A percentile compares a stretch with the other conserved stretches of the same genome.
phyloP scores from a whole-genome alignment of 2,113 vertebrate genomes.

The Acanthochromis polyacanthus region DNA sequence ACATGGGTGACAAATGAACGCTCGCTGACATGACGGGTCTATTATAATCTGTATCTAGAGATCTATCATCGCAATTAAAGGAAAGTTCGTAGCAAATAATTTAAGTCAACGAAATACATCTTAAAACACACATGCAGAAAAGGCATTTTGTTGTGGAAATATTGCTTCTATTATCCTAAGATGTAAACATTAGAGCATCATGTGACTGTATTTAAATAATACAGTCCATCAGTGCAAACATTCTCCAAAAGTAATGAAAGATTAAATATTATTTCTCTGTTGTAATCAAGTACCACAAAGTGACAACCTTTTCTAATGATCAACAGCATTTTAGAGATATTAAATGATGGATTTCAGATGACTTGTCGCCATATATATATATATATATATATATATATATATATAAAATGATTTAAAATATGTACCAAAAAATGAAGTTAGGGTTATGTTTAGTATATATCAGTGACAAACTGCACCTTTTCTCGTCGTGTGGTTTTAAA shows the following conservation, averaged over 20 bases:
- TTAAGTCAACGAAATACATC: slow-evolving; percentile 2
- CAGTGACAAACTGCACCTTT: not conserved
- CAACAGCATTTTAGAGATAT: slow-evolving; percentile 1
- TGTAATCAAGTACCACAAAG: not conserved
- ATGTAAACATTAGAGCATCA: too few species aligned
- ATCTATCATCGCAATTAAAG: slow-evolving; percentile 30
- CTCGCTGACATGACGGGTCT: not conserved
- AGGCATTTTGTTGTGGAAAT: slow-evolving; percentile 60
- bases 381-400: not conserved
- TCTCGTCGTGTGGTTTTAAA: not conserved
- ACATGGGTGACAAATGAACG: not conserved
- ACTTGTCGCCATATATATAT: not conserved
- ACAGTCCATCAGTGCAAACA: slow-evolving; percentile 72
- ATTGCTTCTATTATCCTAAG: too few species aligned
- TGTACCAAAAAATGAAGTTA: not conserved
- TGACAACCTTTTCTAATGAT: not conserved
- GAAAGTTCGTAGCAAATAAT: slow-evolving; percentile 6
- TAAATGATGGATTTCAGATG: not conserved
- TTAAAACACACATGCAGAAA: slow-evolving; percentile 50
- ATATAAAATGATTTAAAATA: not conserved
- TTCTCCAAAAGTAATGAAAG: too few species aligned
- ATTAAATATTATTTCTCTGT: too few species aligned
- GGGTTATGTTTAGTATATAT: not conserved
- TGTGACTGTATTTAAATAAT: slow-evolving; percentile 60
- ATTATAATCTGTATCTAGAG: not conserved